Evolutionary conservation across 2,797 vertebrate genomes (phyloP), one percentile per base, ranked within the genome.

Genomic region (Manis javanica): DNA sequence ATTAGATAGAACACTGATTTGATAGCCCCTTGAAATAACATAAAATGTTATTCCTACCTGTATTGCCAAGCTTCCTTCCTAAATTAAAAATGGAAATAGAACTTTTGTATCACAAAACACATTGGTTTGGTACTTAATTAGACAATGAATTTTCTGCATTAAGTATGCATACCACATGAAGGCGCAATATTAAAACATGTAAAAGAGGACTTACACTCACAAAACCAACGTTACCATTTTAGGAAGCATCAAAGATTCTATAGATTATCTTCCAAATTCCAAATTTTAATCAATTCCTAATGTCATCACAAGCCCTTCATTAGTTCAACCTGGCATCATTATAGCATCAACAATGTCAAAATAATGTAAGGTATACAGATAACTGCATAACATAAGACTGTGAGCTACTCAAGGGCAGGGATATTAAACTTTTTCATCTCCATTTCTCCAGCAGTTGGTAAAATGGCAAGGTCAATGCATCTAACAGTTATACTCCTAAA

Each of bases 241-340:
- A 86, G n/a, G 31, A 51, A 81, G 26, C 57, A 77, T 74, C 12
- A 42, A 42, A 86, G 42, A 31, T 57, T 31, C 26, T 61, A 46
- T 12, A 46, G 46, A 46, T 46, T 34, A 69, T 63, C 46, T 90
- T 82, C 55, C 49, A 55, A 42, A 61, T 69, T 86, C 37, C 34
- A 53, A 87, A 31, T 87, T 91, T 81, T 86, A 86, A 88, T 74
- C 49, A 78, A 79, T 71, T 63, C 31, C 51, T 79, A 55, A 24
- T 23, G 53, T 29, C 24, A 74, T 46, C 24, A 5, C 9, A 74
- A 68, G 18, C 24, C 49, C 37, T 81, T 89, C 24, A 57, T 96
- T 87, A 74, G 46, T 92, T 74, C 11, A 79, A 23, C 81, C 31
- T 95, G 37, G 26, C 31, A 87, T 18, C 42, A 87, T 53, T 72